These are phyloP conservation scores for Diglossa cyanea DNA, from an alignment of 2,797 vertebrate genomes.

Conservation along the genomic window DNA sequence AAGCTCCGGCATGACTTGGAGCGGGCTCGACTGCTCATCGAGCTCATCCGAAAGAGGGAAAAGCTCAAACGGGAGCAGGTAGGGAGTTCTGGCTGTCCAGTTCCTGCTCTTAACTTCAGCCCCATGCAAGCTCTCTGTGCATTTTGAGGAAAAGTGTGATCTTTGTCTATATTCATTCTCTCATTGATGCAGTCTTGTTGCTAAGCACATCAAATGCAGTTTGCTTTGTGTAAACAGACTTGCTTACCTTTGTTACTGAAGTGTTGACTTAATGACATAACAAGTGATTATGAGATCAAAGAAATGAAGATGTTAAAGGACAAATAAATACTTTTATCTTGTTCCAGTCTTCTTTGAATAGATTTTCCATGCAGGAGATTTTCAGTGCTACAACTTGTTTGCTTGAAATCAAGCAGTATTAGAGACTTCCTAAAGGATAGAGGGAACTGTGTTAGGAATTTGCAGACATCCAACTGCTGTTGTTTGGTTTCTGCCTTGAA, in stretches of 20 bases:
- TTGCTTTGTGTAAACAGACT: neutral
- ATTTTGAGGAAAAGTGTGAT: neutral
- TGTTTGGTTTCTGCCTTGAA: neutral
- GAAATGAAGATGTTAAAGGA: neutral
- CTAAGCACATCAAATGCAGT: neutral
- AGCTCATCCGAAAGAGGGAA: constrained; percentile 91
- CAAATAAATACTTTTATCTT: neutral
- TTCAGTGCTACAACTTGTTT: neutral
- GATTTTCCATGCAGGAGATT: neutral
- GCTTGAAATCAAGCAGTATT: neutral
- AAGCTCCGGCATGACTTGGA: constrained; percentile 95
- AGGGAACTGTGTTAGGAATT: neutral
- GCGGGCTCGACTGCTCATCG: constrained; percentile 90
- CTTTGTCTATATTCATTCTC: neutral
- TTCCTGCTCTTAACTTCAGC: neutral
- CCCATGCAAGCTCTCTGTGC: neutral
- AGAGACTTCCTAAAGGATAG: neutral
- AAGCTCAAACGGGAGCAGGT: constrained; percentile 92
- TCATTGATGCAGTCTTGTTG: neutral
- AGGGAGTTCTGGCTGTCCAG: neutral
- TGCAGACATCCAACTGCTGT: neutral
- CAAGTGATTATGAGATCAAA: constrained; percentile 16
- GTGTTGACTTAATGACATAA: neutral
- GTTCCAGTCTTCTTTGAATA: neutral
- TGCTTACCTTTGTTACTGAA: neutral